Evolutionary conservation across 2,113 vertebrate genomes (phyloP).

Genomic region (Probosciger aterrimus): DNA sequence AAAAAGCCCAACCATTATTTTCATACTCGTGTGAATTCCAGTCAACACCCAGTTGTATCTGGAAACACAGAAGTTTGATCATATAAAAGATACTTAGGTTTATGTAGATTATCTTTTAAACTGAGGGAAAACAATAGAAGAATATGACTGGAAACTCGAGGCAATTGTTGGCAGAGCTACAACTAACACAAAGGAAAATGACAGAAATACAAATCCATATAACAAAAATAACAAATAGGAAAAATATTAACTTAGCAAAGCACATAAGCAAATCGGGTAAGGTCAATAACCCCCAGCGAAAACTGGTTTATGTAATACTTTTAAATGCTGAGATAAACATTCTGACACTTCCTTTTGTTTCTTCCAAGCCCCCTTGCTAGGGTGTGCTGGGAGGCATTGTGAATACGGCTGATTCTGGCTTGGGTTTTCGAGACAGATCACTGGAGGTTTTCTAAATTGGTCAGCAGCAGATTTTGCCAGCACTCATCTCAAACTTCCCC

Average conservation of each 20-base stretch:
- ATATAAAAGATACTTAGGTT: background rate
- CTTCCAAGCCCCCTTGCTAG: background rate
- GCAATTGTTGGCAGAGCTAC: background rate
- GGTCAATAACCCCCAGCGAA: background rate
- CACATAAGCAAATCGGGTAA: background rate
- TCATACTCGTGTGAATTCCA: background rate
- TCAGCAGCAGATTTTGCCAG: conserved; percentile 18
- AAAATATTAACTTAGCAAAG: background rate
- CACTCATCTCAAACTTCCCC: conserved; percentile 22
- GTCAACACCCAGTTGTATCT: background rate
- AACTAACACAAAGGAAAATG: background rate
- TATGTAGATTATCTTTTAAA: background rate
- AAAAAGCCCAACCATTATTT: background rate
- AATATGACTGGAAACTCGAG: background rate
- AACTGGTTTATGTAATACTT: background rate
- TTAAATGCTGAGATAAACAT: background rate
- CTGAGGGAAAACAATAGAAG: background rate
- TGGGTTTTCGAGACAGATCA: background rate
- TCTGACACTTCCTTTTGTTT: background rate
- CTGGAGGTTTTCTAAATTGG: conserved; percentile 42
- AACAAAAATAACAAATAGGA: background rate
- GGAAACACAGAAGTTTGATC: background rate
- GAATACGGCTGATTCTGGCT: background rate
- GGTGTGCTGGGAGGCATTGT: background rate
- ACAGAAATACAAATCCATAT: background rate